Evolutionary conservation across 1,140 invertebrate species (phyloP).

Genomic region (Heliconius melpomene): DNA sequence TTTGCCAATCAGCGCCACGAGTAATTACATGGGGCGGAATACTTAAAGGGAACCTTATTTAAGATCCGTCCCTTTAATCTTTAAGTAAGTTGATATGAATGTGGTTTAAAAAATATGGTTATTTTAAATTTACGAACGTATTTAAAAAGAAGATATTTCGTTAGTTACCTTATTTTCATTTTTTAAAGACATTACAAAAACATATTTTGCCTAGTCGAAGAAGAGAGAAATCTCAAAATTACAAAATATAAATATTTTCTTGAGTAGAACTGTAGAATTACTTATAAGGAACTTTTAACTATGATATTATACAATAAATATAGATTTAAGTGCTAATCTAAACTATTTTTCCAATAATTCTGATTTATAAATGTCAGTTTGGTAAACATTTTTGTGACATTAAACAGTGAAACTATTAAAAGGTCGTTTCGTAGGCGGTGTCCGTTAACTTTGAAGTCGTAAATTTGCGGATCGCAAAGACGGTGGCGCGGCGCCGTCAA

Average conservation of each 20-base stretch:
- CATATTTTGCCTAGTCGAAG: not conserved
- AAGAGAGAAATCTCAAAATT: not conserved
- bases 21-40: not conserved
- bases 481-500: slow-evolving; percentile 49
- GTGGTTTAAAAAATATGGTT: too few species aligned
- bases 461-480: slow-evolving; percentile 53
- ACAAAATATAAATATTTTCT: not conserved
- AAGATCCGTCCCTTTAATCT: not conserved
- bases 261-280: not conserved
- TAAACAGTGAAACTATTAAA: slow-evolving; percentile 51
- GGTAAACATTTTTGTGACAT: slow-evolving; percentile 48
- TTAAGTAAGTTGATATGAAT: too few species aligned
- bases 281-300: not conserved
- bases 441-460: slow-evolving; percentile 56
- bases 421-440: slow-evolving; percentile 55
- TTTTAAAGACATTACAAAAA: not conserved
- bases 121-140: too few species aligned
- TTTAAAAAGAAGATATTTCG: too few species aligned
- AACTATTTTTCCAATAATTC: not conserved
- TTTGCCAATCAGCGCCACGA: slow-evolving; percentile 7
- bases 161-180: too few species aligned
- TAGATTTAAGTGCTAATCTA: not conserved
- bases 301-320: not conserved
- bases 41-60: not conserved
- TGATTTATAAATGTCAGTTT: slow-evolving; percentile 17